Evolutionary conservation across 2,888 invertebrate species (phyloP).

Genomic region (Pharmacophagus antenor): DNA sequence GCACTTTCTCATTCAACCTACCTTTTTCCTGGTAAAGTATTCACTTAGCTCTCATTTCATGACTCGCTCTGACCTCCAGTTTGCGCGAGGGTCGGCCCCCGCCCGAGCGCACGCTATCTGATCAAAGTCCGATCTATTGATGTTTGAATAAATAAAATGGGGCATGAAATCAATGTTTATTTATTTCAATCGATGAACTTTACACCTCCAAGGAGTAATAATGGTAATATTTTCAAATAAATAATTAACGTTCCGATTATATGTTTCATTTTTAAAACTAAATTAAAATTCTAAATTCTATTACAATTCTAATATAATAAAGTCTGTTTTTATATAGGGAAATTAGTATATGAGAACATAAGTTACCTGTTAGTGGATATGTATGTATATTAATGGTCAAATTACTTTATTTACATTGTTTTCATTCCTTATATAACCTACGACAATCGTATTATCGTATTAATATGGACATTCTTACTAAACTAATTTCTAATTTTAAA

Average conservation of each 20-base stretch:
- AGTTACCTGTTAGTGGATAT: too few species aligned
- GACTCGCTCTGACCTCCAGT: conserved; percentile 60
- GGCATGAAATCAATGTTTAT: conserved; percentile 36
- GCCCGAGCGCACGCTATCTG: conserved; percentile 49
- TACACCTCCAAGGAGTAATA: conserved; percentile 22
- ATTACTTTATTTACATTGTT: too few species aligned
- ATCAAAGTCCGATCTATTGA: conserved; percentile 59
- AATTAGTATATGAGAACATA: background rate
- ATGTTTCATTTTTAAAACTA: too few species aligned
- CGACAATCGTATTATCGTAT: too few species aligned
- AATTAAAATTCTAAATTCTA: too few species aligned
- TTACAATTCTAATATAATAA: too few species aligned
- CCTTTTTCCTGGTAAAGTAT: conserved; percentile 51
- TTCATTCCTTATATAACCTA: too few species aligned
- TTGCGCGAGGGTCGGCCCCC: conserved; percentile 53
- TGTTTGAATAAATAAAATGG: conserved; percentile 46
- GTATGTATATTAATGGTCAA: too few species aligned
- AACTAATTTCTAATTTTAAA: too few species aligned
- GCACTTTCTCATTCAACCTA: conserved; percentile 41
- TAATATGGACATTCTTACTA: too few species aligned
- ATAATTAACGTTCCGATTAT: too few species aligned
- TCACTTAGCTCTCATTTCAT: conserved; percentile 65
- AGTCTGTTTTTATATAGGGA: background rate
- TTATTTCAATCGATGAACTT: conserved; percentile 38
- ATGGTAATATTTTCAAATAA: too few species aligned